Conservation (phyloP, 2,797 vertebrate genomes). For the Brachyalestes nurse region DNA sequence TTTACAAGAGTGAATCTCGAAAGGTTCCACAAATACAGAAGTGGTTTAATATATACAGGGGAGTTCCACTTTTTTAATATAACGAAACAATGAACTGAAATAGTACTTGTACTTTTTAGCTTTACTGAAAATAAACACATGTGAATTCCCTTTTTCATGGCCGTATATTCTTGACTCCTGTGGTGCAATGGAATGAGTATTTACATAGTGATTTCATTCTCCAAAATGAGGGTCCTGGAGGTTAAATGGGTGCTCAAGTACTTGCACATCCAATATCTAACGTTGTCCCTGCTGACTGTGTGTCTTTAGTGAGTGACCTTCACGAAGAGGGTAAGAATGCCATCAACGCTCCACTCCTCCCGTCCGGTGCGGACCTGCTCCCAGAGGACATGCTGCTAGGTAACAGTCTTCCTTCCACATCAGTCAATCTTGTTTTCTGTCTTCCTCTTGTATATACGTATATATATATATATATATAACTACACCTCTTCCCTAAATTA, state of each 20-base stretch:
- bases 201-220: neutral
- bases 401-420: constrained; percentile 63
- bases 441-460: neutral
- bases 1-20: neutral
- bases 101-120: neutral
- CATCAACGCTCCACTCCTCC: constrained; percentile 90
- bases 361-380: constrained; percentile 80
- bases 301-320: constrained; percentile 89
- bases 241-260: neutral
- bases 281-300: constrained; percentile 25
- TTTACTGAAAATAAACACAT: neutral
- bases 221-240: neutral
- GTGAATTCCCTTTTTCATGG: neutral
- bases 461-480: no score
- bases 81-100: no score
- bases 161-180: neutral
- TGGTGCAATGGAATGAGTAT: neutral
- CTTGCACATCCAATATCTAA: neutral
- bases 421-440: neutral
- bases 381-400: constrained; percentile 91
- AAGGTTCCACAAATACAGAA: neutral
- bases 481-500: no score
- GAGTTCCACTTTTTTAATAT: neutral
- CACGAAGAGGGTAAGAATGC: constrained; percentile 95
- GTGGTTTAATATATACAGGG: neutral